A percentile compares a stretch with the other conserved stretches of the same genome.
Evolutionary conservation across 2,888 invertebrate genomes (phyloP).

Genomic region (Pinctada fucata): DNA sequence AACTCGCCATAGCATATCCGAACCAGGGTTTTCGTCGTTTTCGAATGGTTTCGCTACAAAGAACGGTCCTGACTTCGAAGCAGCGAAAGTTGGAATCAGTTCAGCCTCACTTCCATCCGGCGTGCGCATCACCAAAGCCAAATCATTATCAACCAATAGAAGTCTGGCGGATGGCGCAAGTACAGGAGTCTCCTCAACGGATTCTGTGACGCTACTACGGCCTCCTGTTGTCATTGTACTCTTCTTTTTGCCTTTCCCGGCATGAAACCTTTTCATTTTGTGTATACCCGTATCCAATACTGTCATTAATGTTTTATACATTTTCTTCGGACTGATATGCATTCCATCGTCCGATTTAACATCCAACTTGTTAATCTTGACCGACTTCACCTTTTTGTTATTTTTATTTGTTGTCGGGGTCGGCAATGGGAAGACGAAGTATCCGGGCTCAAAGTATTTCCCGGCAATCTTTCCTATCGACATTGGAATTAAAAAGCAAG

Average conservation of each 20-base stretch:
- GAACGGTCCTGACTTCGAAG: slow-evolving; percentile 48
- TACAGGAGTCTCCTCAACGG: not conserved
- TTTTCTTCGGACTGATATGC: slow-evolving; percentile 61
- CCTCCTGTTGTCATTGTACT: not conserved
- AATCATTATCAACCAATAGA: slow-evolving; percentile 7
- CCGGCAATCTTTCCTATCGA: slow-evolving; percentile 35
- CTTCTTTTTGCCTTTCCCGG: slow-evolving; percentile 6
- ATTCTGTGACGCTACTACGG: not conserved
- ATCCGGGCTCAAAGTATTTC: slow-evolving; percentile 31
- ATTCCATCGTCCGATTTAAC: slow-evolving; percentile 58
- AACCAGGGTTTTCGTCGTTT: slow-evolving; percentile 52
- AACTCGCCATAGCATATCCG: slow-evolving; percentile 58
- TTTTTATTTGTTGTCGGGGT: slow-evolving; percentile 26
- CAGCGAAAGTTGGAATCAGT: slow-evolving; percentile 43
- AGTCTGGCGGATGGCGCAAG: slow-evolving; percentile 19
- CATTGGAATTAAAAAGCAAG: slow-evolving; percentile 33
- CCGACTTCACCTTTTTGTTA: slow-evolving; percentile 7
- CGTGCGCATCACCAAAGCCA: slow-evolving; percentile 24
- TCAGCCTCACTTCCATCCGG: slow-evolving; percentile 34
- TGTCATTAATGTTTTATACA: slow-evolving; percentile 55
- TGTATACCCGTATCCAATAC: slow-evolving; percentile 55
- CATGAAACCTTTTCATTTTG: slow-evolving; percentile 22
- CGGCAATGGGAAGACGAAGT: slow-evolving; percentile 38
- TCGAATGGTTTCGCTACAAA: slow-evolving; percentile 48
- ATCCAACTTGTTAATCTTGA: slow-evolving; percentile 36